These are phyloP conservation scores for Paralichthys olivaceus DNA, from an alignment of 2,113 vertebrate species.

Conservation along the genomic window DNA sequence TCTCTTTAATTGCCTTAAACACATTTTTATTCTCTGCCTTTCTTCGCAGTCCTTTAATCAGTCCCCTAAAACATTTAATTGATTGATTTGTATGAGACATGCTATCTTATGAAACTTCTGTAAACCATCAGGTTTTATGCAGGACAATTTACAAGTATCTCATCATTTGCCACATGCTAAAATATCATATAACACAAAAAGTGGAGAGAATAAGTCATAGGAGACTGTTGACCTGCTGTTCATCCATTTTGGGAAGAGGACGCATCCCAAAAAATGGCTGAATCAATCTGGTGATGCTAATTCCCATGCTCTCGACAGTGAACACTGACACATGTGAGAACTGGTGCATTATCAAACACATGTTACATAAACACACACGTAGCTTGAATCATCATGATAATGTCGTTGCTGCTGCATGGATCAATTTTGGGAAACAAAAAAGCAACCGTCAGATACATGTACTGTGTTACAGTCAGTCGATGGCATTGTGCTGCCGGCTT, in stretches of 20 bases:
- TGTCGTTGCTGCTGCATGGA: slow-evolving; percentile 1
- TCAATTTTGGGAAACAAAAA: not conserved
- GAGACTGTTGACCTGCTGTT: not conserved
- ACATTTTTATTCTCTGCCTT: not conserved
- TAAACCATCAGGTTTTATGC: no score
- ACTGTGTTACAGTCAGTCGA: not conserved
- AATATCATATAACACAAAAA: no score
- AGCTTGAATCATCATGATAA: not conserved
- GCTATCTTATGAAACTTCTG: no score
- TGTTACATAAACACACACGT: not conserved
- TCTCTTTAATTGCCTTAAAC: slow-evolving; percentile 15
- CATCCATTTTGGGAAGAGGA: slow-evolving; percentile 25
- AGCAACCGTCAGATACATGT: not conserved
- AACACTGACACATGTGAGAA: slow-evolving; percentile 11
- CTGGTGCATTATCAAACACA: slow-evolving; percentile 1
- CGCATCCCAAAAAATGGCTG: slow-evolving; percentile 24
- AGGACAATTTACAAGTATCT: no score
- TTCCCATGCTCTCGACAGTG: slow-evolving; percentile 24
- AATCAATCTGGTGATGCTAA: slow-evolving; percentile 41
- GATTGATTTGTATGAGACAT: no score
- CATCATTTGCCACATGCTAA: no score
- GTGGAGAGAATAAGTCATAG: no score
- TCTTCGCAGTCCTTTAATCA: no score
- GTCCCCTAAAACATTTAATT: no score
- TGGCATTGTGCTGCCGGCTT: slow-evolving; percentile 5